Conservation (phyloP, 2,888 invertebrate species). For the Plebejus melissa region DNA sequence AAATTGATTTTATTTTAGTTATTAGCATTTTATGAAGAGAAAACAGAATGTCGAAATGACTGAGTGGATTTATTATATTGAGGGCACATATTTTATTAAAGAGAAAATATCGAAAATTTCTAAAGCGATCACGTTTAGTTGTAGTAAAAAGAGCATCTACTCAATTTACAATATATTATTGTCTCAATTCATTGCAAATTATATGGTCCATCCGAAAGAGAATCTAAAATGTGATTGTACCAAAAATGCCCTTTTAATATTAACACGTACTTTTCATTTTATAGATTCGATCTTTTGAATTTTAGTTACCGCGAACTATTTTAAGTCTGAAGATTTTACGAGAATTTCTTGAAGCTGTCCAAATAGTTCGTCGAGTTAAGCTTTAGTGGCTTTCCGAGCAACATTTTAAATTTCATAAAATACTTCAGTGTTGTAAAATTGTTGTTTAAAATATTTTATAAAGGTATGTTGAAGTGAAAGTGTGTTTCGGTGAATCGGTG, state of each 20-base stretch:
- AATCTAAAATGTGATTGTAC: neutral
- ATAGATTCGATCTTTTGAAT: neutral
- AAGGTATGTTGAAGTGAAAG: neutral
- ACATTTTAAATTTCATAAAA: slow-evolving; percentile 21
- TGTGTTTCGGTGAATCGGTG: neutral
- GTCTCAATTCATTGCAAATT: neutral
- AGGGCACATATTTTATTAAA: too few species aligned
- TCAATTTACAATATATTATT: too few species aligned
- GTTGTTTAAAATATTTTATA: slow-evolving; percentile 16
- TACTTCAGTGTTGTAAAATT: slow-evolving; percentile 9
- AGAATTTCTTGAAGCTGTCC: slow-evolving; percentile 20
- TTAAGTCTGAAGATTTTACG: slow-evolving; percentile 21
- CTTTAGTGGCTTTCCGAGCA: slow-evolving; percentile 15
- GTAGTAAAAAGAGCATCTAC: too few species aligned
- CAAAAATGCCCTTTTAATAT: neutral
- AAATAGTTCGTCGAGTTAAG: slow-evolving; percentile 23
- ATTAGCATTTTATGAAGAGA: too few species aligned
- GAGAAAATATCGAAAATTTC: too few species aligned
- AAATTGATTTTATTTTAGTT: too few species aligned
- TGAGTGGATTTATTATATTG: too few species aligned
- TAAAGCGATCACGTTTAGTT: too few species aligned
- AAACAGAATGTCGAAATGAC: too few species aligned
- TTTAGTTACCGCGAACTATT: slow-evolving; percentile 16
- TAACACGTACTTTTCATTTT: neutral
- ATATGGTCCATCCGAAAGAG: neutral